Conservation (phyloP, 2,113 vertebrate genomes). For the Macrotis lagotis region DNA sequence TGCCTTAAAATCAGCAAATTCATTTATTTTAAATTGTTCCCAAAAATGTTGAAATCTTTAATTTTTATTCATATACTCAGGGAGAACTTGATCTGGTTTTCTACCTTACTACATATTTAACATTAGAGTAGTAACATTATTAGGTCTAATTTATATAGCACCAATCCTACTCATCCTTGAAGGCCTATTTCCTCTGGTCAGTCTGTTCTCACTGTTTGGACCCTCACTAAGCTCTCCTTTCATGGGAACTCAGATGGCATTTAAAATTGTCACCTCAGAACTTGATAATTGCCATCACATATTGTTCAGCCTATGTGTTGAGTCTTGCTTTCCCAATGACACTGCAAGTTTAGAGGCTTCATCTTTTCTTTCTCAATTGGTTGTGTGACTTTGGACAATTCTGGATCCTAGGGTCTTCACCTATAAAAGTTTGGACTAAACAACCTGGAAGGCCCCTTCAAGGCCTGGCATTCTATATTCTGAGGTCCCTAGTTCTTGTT, state of each 20-base stretch:
- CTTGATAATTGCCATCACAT: background rate
- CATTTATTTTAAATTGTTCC: background rate
- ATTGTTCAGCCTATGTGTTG: background rate
- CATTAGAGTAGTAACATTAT: background rate
- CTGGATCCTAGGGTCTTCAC: background rate
- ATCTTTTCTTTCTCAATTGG: background rate
- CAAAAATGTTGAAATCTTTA: background rate
- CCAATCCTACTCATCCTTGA: background rate
- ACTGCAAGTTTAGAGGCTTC: background rate
- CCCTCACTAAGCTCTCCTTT: background rate
- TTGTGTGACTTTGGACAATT: background rate
- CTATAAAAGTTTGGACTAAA: background rate
- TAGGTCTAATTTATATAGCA: background rate
- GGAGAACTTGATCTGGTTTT: background rate
- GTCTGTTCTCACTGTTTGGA: background rate
- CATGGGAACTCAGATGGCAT: background rate
- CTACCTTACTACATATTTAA: background rate
- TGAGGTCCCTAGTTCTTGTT: background rate
- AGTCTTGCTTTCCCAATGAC: background rate
- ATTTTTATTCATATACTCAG: background rate
- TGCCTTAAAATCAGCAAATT: background rate
- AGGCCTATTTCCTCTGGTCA: background rate
- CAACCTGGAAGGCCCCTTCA: background rate
- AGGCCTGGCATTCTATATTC: background rate
- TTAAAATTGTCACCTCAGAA: background rate